Conservation (phyloP, 2,888 invertebrate species). For the Drosophila melanosoma region DNA sequence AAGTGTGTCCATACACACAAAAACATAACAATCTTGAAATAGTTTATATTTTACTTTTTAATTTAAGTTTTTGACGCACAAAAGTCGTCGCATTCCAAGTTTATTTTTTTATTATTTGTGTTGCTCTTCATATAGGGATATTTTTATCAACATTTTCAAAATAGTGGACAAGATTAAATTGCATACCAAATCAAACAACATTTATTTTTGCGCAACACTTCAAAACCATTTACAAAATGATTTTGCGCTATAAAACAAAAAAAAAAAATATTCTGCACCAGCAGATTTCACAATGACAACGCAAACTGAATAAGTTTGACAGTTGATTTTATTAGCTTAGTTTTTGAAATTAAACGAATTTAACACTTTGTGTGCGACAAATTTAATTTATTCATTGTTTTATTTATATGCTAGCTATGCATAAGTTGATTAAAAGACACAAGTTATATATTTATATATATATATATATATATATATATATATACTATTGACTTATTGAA, state of each 20-base stretch:
- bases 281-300: constrained; percentile 34
- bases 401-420: constrained; percentile 12
- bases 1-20: no score
- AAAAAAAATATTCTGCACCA: constrained; percentile 24
- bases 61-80: no score
- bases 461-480: neutral
- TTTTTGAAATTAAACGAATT: constrained; percentile 78
- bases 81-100: neutral
- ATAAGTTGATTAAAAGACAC: neutral
- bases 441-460: neutral
- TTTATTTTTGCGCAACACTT: constrained; percentile 46
- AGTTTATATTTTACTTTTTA: no score
- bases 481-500: no score
- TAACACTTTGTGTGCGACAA: constrained; percentile 52
- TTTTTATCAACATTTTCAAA: neutral
- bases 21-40: no score
- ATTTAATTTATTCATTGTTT: constrained; percentile 10
- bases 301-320: constrained; percentile 25
- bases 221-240: constrained; percentile 50
- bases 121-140: neutral
- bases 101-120: neutral
- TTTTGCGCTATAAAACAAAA: constrained; percentile 24
- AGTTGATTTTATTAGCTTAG: constrained; percentile 76
- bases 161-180: constrained; percentile 31
- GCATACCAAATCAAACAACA: constrained; percentile 31